A percentile compares a stretch with the other conserved stretches of the same genome.
Conservation (phyloP, 53 echinoderm and acorn worm species). For the Hippasteria phrygiana region DNA sequence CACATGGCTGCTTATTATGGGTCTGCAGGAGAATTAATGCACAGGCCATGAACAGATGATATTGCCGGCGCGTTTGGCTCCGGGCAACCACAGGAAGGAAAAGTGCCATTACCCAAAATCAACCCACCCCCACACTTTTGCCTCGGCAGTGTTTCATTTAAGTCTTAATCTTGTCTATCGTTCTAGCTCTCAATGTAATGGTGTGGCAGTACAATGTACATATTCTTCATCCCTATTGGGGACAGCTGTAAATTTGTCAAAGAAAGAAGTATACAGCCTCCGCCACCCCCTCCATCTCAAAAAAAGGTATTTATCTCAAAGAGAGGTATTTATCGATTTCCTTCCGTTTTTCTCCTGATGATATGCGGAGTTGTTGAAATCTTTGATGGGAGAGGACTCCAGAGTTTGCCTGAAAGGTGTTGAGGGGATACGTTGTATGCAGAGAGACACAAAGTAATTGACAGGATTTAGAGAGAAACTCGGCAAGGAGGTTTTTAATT, state of each 20-base stretch:
- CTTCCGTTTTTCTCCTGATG: not conserved
- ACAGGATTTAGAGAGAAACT: not conserved
- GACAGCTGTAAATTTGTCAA: slow-evolving; percentile 42
- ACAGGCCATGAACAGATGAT: slow-evolving; percentile 2
- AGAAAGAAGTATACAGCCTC: not conserved
- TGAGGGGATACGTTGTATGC: no score
- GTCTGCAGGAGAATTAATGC: not conserved
- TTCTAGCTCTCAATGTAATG: not conserved
- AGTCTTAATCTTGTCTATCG: not conserved
- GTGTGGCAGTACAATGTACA: not conserved
- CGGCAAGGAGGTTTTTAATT: not conserved
- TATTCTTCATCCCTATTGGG: slow-evolving; percentile 5
- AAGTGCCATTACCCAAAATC: slow-evolving; percentile 39
- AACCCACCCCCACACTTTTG: not conserved
- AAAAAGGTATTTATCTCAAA: not conserved
- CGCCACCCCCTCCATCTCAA: not conserved
- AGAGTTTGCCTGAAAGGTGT: no score
- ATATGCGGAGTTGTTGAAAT: no score
- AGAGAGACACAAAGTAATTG: not conserved
- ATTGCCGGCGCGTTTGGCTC: slow-evolving; percentile 32
- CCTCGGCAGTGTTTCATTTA: not conserved
- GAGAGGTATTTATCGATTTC: not conserved
- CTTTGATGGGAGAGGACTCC: no score
- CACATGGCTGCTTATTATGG: not conserved
- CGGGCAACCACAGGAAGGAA: not conserved